Conservation (phyloP, 1,140 invertebrate genomes). For the Caenorhabditis briggsae region DNA sequence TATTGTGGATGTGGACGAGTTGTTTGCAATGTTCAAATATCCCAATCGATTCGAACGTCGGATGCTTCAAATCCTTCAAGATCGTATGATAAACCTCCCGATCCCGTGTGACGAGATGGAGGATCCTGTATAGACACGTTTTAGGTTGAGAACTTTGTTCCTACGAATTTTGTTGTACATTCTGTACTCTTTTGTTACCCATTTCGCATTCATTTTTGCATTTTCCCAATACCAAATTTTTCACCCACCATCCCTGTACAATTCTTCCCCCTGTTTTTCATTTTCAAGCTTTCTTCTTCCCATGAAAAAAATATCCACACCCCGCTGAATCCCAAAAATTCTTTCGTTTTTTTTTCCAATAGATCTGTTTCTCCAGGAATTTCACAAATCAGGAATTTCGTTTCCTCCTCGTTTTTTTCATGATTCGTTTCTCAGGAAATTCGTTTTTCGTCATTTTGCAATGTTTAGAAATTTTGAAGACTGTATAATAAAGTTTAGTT, state of each 20-base stretch:
- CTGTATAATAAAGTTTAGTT: too few relatives aligned
- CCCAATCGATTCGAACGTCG: not conserved
- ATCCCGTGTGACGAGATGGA: not conserved
- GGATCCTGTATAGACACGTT: not conserved
- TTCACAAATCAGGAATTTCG: too few relatives aligned
- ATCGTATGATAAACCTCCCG: not conserved
- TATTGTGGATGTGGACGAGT: slow-evolving; percentile 12
- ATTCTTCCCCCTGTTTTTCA: too few relatives aligned
- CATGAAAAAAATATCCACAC: too few relatives aligned
- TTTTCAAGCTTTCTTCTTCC: too few relatives aligned
- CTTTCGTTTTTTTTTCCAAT: too few relatives aligned
- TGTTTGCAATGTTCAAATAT: not conserved
- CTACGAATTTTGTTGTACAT: slow-evolving; percentile 14
- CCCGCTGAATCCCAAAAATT: too few relatives aligned
- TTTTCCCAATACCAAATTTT: not conserved
- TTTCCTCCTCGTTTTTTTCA: too few relatives aligned
- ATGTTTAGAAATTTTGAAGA: too few relatives aligned
- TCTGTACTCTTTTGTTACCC: not conserved
- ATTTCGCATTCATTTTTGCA: not conserved
- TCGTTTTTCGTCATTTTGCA: too few relatives aligned
- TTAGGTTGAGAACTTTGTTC: not conserved
- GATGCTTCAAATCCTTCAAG: slow-evolving; percentile 2
- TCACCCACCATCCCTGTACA: not conserved
- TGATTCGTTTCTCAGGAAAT: too few relatives aligned
- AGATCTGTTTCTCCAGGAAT: too few relatives aligned